Conservation (phyloP, 2,113 vertebrate genomes). For the Nibea albiflora region DNA sequence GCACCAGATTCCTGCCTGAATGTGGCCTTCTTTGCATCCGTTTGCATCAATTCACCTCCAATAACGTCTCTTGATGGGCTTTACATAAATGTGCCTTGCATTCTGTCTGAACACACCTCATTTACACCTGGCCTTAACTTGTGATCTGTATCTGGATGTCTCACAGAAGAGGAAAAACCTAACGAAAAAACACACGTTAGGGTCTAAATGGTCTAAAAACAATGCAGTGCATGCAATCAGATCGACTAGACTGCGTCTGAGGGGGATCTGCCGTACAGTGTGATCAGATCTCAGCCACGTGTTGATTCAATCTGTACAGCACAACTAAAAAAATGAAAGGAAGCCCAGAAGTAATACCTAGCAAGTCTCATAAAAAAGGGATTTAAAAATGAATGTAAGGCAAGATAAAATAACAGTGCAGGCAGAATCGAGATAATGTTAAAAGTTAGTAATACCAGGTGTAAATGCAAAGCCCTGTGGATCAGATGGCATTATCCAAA, state of each 20-base stretch:
- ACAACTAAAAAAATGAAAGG: too few relatives aligned
- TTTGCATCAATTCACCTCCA: not conserved
- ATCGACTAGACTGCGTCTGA: not conserved
- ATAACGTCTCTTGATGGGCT: not conserved
- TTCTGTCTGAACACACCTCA: not conserved
- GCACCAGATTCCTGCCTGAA: too few relatives aligned
- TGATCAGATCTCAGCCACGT: not conserved
- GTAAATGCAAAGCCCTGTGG: not conserved
- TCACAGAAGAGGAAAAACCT: not conserved
- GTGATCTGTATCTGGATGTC: too few relatives aligned
- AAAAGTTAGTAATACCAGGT: not conserved
- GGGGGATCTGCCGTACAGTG: not conserved
- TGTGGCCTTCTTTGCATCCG: not conserved
- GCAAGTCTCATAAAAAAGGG: not conserved
- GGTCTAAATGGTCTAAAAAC: not conserved
- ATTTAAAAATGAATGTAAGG: not conserved
- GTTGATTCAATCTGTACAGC: not conserved
- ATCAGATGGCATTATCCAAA: conserved; percentile 11
- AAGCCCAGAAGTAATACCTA: too few relatives aligned
- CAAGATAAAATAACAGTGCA: not conserved
- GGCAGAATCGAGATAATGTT: not conserved
- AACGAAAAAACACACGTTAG: not conserved
- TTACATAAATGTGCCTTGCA: not conserved
- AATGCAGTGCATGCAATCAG: not conserved
- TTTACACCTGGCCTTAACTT: too few relatives aligned